Evolutionary conservation across 2,797 vertebrate species (phyloP).

Genomic region (Cyprinella venusta): DNA sequence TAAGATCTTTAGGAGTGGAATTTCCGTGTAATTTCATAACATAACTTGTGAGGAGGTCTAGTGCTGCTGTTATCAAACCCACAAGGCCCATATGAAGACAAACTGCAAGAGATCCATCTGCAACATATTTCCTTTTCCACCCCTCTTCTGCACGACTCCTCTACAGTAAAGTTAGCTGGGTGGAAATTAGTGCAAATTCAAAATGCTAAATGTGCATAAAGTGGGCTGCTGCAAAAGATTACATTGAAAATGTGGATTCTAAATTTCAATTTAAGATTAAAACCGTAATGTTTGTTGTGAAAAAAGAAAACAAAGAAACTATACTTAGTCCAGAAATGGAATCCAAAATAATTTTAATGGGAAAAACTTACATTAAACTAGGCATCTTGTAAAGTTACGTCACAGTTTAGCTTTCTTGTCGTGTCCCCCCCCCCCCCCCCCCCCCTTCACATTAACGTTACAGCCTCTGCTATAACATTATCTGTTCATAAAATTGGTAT

Average conservation of each 20-base stretch:
- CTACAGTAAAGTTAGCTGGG: background rate
- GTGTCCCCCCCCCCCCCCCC: too few relatives aligned
- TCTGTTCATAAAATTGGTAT: too few relatives aligned
- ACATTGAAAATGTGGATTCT: background rate
- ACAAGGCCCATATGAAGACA: background rate
- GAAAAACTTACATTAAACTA: too few relatives aligned
- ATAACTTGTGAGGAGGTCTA: slow-evolving; percentile 20
- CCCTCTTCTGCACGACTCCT: background rate
- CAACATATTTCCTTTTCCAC: background rate
- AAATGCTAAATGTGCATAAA: background rate
- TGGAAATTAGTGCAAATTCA: background rate
- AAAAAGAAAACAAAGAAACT: background rate
- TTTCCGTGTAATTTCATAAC: slow-evolving; percentile 36
- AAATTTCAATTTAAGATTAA: background rate
- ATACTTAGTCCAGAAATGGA: too few relatives aligned
- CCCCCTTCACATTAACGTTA: too few relatives aligned
- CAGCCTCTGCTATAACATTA: too few relatives aligned
- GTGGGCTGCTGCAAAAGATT: background rate
- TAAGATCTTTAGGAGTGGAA: slow-evolving; percentile 2
- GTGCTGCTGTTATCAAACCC: background rate
- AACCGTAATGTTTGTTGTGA: background rate
- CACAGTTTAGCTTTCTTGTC: too few relatives aligned
- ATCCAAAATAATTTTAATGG: too few relatives aligned
- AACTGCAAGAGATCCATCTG: background rate
- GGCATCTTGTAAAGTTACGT: too few relatives aligned